Base-by-base conservation (phyloP, 2,113 vertebrate genomes). In the Catharus bicknelli region DNA sequence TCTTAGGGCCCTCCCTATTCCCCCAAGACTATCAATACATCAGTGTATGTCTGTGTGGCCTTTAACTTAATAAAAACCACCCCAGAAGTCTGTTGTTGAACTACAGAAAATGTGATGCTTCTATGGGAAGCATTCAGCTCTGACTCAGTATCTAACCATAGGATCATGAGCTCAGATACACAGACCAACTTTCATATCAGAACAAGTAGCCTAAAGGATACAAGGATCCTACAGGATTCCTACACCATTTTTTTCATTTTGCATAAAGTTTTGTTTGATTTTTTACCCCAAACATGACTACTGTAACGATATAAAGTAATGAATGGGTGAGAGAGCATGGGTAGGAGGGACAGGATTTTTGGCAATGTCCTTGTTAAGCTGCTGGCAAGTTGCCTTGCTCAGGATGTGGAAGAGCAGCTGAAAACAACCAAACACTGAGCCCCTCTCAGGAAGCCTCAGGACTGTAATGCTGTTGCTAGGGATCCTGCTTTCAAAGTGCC, bases 391-490 rank as follows among this genome's bases (percentile, higher is more conserved):
- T 78, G 61, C 66, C 61, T 72, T 63, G 64, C 40, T 83, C 53
- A 63, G 81, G 53, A 74, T 63, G 54, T 53, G 73, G 45, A 88
- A 61, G 16, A 63, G 57, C 76, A 81, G 73, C 73, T 63, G 61
- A 81, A 95, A 94, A 67, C 79, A 66, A 40, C 51, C 48, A 72
- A 86, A 77, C 19, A 78, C 53, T 40, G 83, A 38, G 40, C 45
- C 34, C 73, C 42, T 66, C 32, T 66, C 54, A 47, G 20, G 57
- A 68, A 68, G n/a, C 36, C 62, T 82, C 57, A 90, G 66, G 70
- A 72, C 45, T 82, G 70, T 42, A 83, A 47, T 18, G 13, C 66
- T 79, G 62, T 95, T 95, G 78, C 77, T 90, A 95, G 62, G 62
- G 59, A 1, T n/a, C 42, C 57, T 73, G 58, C 25, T 85, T 74